These are phyloP conservation scores for Rhineura floridana DNA, from an alignment of 2,113 vertebrate genomes.

Conservation along the genomic window DNA sequence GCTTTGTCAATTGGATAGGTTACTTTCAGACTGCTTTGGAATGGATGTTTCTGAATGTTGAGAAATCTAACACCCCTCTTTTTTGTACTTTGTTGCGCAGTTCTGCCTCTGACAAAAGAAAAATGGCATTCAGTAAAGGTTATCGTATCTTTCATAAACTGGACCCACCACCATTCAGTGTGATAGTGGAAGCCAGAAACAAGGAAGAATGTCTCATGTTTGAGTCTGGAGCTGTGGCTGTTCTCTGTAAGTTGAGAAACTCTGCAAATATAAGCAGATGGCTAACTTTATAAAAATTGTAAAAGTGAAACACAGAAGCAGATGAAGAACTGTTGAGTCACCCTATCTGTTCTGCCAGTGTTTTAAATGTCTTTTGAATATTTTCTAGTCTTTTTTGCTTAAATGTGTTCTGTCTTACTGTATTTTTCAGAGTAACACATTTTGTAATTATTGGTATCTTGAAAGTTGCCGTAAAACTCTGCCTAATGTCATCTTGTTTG, in stretches of 20 bases:
- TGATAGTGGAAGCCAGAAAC: constrained; percentile 91
- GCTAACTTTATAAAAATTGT: neutral
- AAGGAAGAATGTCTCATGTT: constrained; percentile 97
- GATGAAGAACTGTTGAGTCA: neutral
- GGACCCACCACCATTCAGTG: constrained; percentile 94
- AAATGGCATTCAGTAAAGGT: constrained; percentile 99
- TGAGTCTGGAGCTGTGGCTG: constrained; percentile 94
- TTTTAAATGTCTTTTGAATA: neutral
- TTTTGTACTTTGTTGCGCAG: constrained; percentile 66
- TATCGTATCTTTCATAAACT: constrained; percentile 95
- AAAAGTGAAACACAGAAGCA: neutral
- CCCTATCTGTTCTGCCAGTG: neutral
- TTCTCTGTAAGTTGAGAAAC: constrained; percentile 87
- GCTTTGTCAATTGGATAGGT: neutral
- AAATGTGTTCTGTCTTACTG: neutral
- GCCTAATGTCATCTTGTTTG: neutral
- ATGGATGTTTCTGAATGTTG: constrained; percentile 9
- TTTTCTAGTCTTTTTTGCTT: neutral
- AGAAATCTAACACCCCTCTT: constrained; percentile 37
- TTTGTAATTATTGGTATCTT: neutral
- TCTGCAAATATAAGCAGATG: constrained; percentile 4
- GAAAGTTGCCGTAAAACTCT: neutral
- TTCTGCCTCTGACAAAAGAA: constrained; percentile 56
- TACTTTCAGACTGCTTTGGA: constrained; percentile 25
- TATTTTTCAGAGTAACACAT: neutral